phyloP scores from a whole-genome alignment of 2,113 vertebrate genomes.

The Corynorhinus townsendii region DNA sequence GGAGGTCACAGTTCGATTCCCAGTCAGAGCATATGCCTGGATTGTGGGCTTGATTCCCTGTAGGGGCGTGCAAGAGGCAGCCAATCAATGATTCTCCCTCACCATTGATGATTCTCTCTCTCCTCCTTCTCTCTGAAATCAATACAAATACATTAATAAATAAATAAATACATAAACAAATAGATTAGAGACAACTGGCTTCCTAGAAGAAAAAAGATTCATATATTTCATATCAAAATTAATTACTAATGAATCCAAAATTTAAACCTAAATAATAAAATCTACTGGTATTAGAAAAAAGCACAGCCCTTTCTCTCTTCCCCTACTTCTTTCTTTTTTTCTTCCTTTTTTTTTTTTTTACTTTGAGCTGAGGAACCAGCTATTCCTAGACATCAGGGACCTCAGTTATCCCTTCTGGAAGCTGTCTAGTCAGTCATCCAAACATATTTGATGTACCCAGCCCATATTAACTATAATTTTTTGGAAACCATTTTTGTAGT shows the following conservation, averaged over 20 bases:
- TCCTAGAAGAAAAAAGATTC: not conserved
- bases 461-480: not conserved
- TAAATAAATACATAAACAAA: no score
- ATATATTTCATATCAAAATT: not conserved
- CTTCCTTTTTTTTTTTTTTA: not conserved
- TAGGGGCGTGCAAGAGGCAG: no score
- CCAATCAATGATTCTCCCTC: no score
- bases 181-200: not conserved
- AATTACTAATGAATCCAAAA: not conserved
- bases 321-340: no score
- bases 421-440: not conserved
- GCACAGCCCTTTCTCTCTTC: not conserved
- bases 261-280: not conserved
- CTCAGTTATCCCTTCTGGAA: not conserved
- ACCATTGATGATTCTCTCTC: no score
- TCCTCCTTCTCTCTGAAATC: no score
- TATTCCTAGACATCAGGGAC: not conserved
- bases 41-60: no score
- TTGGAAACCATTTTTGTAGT: not conserved
- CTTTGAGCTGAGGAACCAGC: not conserved
- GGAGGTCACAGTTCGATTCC: no score
- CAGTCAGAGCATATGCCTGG: no score
- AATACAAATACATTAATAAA: no score
- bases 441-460: not conserved
- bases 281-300: not conserved